A percentile compares a stretch with the other conserved stretches of the same genome.
These are phyloP conservation scores for Bettongia penicillata DNA, from an alignment of 2,113 vertebrate species.

Conservation along the genomic window DNA sequence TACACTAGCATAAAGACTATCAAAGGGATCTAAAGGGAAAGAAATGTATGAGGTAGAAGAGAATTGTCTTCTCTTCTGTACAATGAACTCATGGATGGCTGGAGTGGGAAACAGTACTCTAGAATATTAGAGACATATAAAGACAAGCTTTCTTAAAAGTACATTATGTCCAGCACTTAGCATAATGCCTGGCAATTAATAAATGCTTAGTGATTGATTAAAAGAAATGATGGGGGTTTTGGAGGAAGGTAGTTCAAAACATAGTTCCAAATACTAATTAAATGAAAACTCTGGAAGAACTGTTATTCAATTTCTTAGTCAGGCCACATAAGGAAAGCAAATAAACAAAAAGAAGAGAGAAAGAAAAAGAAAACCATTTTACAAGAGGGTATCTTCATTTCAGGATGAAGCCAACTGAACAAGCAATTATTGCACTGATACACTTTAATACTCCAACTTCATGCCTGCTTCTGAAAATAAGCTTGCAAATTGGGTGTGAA, in stretches of 20 bases:
- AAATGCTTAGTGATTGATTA: background rate
- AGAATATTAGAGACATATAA: background rate
- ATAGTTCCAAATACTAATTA: background rate
- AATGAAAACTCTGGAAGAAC: background rate
- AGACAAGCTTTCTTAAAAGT: background rate
- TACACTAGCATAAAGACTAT: background rate
- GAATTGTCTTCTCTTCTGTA: background rate
- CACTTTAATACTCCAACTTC: background rate
- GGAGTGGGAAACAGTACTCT: background rate
- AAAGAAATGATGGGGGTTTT: background rate
- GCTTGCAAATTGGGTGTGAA: background rate
- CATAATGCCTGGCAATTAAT: background rate
- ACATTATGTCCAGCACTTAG: background rate
- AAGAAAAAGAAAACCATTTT: background rate
- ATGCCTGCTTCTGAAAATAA: slow-evolving; percentile 10
- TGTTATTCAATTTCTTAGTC: background rate
- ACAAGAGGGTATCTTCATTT: slow-evolving; percentile 31
- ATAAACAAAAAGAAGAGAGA: background rate
- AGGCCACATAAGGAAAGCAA: background rate
- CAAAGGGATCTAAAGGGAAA: background rate
- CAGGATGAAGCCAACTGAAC: background rate
- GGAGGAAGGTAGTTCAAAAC: background rate
- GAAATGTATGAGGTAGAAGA: background rate
- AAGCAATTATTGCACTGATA: background rate
- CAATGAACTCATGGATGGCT: background rate